These are phyloP conservation scores for Cephus runcator DNA, from an alignment of 2,888 invertebrate species.

Conservation along the genomic window DNA sequence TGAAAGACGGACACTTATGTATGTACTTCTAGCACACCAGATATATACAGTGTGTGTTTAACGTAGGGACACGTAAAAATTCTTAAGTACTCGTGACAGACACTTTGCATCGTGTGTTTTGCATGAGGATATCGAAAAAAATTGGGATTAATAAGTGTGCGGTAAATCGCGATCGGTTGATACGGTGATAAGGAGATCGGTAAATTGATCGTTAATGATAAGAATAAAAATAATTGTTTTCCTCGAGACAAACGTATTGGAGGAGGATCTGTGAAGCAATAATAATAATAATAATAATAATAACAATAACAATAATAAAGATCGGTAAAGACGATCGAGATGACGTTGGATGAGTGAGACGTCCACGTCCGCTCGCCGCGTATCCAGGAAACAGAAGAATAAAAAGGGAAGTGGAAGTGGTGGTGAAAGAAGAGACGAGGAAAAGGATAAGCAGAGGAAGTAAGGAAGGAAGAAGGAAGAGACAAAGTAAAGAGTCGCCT, in stretches of 20 bases:
- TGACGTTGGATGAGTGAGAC: neutral
- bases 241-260: neutral
- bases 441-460: too few species aligned
- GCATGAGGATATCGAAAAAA: neutral
- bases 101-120: neutral
- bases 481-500: neutral
- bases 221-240: neutral
- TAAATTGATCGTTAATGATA: neutral
- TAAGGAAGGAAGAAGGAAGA: too few species aligned
- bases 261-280: neutral
- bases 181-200: neutral
- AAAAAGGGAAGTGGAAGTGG: too few species aligned
- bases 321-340: too few species aligned
- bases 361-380: neutral
- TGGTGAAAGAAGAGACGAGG: too few species aligned
- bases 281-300: too few species aligned
- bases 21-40: neutral
- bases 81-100: neutral
- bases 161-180: neutral
- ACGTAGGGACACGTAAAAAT: neutral
- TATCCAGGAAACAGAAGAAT: neutral
- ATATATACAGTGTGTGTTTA: neutral
- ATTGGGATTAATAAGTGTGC: neutral
- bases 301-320: too few species aligned
- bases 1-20: neutral